phyloP scores from a whole-genome alignment of 92 coral and sea anemone genomes.

The Phenganax stokvisi region DNA sequence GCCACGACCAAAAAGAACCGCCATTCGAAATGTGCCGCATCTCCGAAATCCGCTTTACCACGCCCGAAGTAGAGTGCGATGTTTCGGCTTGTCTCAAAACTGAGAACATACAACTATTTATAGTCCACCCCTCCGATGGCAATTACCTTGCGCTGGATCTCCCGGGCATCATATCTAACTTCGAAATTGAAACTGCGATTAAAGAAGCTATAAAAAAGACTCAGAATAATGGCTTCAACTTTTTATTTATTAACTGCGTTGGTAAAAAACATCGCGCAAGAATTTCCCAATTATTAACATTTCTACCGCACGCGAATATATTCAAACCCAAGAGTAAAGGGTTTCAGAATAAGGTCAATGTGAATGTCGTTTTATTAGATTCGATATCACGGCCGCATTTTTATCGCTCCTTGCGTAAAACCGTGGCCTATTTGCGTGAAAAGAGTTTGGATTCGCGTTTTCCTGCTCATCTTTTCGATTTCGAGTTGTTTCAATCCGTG shows the following conservation, averaged over 20 bases:
- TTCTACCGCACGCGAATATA: neutral
- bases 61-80: conserved; percentile 19
- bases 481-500: conserved; percentile 38
- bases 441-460: conserved; percentile 54
- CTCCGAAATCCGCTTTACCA: conserved; percentile 4
- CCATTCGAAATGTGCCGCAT: conserved; percentile 21
- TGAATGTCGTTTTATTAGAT: conserved; percentile 66
- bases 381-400: conserved; percentile 84
- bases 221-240: conserved; percentile 24
- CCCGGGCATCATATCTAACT: neutral
- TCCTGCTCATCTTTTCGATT: conserved; percentile 33
- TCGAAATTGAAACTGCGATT: neutral
- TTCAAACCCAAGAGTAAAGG: neutral
- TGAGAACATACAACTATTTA: neutral
- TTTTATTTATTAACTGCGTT: conserved; percentile 37
- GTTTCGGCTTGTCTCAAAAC: conserved; percentile 1
- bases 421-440: conserved; percentile 52
- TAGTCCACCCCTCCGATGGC: conserved; percentile 30
- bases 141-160: neutral
- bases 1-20: conserved; percentile 30
- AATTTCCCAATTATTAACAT: conserved; percentile 27
- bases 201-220: neutral
- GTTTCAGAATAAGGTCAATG: conserved; percentile 38
- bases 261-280: neutral
- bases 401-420: conserved; percentile 77